Evolutionary conservation across 2,888 invertebrate species (phyloP).

Genomic region (Spilosoma lubricipeda): DNA sequence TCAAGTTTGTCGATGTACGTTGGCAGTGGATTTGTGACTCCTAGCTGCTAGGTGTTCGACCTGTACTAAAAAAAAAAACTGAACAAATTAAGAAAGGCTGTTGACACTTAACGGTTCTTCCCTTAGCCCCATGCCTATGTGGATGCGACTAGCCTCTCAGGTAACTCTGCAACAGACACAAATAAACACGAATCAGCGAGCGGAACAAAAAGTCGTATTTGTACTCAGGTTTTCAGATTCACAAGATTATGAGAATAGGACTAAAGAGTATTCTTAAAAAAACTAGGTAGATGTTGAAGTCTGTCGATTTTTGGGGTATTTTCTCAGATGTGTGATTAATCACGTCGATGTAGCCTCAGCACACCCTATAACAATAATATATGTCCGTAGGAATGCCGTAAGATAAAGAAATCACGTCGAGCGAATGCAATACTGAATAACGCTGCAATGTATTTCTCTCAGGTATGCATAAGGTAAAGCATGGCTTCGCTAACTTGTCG

Average conservation of each 20-base stretch:
- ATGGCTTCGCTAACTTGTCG: constrained; percentile 53
- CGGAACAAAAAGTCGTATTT: background rate
- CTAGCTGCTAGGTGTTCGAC: too few relatives aligned
- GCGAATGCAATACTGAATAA: constrained; percentile 88
- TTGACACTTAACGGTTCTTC: background rate
- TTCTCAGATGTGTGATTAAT: background rate
- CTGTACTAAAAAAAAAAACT: too few relatives aligned
- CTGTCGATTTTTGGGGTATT: background rate
- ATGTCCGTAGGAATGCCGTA: constrained; percentile 88
- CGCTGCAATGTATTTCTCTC: constrained; percentile 89
- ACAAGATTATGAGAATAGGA: background rate
- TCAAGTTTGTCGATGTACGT: too few relatives aligned
- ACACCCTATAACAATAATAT: constrained; percentile 62
- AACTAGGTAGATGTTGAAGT: background rate
- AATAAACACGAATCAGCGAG: background rate
- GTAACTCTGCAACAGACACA: background rate
- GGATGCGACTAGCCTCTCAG: background rate
- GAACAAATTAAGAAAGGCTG: background rate
- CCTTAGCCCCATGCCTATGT: background rate
- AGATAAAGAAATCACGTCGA: constrained; percentile 86
- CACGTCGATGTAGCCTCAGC: constrained; percentile 25
- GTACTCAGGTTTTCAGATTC: background rate
- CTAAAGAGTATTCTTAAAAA: background rate
- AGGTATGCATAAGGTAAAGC: constrained; percentile 83
- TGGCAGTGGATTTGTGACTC: too few relatives aligned